These are phyloP conservation scores for Zhuqinia jingwanae DNA, from an alignment of 2,888 invertebrate genomes.

Conservation along the genomic window DNA sequence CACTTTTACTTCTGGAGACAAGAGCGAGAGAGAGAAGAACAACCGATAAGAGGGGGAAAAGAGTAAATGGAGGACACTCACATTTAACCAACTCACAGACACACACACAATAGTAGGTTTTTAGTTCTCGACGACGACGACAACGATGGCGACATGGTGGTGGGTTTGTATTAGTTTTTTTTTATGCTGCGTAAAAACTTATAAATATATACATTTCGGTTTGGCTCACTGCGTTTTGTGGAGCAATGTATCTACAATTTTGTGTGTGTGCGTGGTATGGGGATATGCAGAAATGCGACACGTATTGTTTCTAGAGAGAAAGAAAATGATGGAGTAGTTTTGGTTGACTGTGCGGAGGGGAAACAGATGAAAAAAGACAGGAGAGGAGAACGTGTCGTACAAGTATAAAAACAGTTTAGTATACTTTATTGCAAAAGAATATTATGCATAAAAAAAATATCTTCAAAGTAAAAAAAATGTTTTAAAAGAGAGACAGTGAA, in stretches of 20 bases:
- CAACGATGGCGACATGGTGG: no score
- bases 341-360: conserved; percentile 29
- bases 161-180: background rate
- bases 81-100: background rate
- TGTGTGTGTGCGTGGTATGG: background rate
- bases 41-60: background rate
- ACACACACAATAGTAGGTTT: background rate
- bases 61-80: conserved; percentile 18
- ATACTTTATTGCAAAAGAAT: conserved; percentile 41
- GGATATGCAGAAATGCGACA: background rate
- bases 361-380: conserved; percentile 45
- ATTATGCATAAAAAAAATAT: conserved; percentile 58
- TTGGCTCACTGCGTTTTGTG: conserved; percentile 6
- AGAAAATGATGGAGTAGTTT: conserved; percentile 32
- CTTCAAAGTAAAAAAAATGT: conserved; percentile 26
- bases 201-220: background rate
- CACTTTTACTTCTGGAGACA: conserved; percentile 29
- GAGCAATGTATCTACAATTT: conserved; percentile 24
- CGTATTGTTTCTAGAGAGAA: conserved; percentile 45
- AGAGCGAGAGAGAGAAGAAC: background rate
- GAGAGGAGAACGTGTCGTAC: conserved; percentile 41
- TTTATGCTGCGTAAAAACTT: background rate
- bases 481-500: background rate
- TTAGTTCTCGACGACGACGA: conserved; percentile 6
- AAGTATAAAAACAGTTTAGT: conserved; percentile 57